phyloP scores from a whole-genome alignment of 2,888 invertebrate species.

The Prosopocoilus inquinatus region DNA sequence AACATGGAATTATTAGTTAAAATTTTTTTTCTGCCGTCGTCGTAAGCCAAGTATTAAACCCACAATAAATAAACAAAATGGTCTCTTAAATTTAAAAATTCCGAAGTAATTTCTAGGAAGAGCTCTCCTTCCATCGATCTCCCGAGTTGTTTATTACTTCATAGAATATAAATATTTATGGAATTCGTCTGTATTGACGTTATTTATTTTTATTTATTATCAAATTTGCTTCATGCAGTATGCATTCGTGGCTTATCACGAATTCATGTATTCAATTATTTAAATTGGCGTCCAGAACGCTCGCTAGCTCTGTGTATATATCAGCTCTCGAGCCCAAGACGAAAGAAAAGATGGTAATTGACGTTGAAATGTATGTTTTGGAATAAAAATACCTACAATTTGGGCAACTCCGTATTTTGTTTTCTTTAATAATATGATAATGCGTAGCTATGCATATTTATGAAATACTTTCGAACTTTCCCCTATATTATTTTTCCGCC shows the following conservation, averaged over 20 bases:
- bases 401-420: slow-evolving; percentile 31
- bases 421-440: slow-evolving; percentile 35
- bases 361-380: slow-evolving; percentile 28
- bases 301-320: slow-evolving; percentile 32
- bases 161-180: slow-evolving; percentile 48
- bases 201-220: slow-evolving; percentile 53
- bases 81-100: slow-evolving; percentile 34
- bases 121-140: slow-evolving; percentile 25
- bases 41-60: slow-evolving; percentile 17
- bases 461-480: slow-evolving; percentile 18
- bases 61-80: slow-evolving; percentile 36
- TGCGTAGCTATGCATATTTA: slow-evolving; percentile 30
- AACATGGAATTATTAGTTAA: no score
- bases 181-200: slow-evolving; percentile 44
- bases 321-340: slow-evolving; percentile 28
- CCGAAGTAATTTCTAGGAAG: slow-evolving; percentile 19
- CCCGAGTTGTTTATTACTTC: slow-evolving; percentile 40
- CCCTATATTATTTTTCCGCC: slow-evolving; percentile 2
- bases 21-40: no score
- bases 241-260: slow-evolving; percentile 51
- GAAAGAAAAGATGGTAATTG: slow-evolving; percentile 47
- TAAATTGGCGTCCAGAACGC: slow-evolving; percentile 47
- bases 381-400: slow-evolving; percentile 31
- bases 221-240: slow-evolving; percentile 52
- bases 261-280: slow-evolving; percentile 54